These are phyloP conservation scores for Heliocidaris erythrogramma DNA, from an alignment of 35 echinoderm and acorn worm genomes.

Conservation along the genomic window DNA sequence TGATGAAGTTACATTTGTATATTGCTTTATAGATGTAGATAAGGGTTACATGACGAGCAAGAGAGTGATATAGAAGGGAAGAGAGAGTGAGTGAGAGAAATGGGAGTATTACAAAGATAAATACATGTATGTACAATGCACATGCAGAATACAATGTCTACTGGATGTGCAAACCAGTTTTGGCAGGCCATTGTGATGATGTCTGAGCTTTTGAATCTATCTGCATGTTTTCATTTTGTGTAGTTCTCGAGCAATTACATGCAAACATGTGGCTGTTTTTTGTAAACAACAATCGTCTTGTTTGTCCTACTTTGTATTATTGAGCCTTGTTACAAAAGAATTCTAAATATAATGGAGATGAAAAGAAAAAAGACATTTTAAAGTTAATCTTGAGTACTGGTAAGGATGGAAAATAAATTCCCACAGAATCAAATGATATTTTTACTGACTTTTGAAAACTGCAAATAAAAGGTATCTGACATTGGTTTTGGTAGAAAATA, in stretches of 20 bases:
- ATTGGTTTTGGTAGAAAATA: neutral
- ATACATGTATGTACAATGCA: neutral
- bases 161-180: neutral
- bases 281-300: neutral
- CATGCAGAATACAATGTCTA: neutral
- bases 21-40: slow-evolving; percentile 40
- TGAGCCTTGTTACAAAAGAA: neutral
- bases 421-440: no score
- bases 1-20: slow-evolving; percentile 6
- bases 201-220: slow-evolving; percentile 22
- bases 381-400: no score
- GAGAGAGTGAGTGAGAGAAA: neutral
- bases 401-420: no score
- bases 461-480: neutral
- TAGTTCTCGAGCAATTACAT: slow-evolving; percentile 39
- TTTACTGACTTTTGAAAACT: no score
- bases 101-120: neutral
- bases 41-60: slow-evolving; percentile 7
- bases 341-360: neutral
- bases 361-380: neutral
- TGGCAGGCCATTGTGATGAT: slow-evolving; percentile 1
- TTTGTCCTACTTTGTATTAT: neutral
- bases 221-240: slow-evolving; percentile 35
- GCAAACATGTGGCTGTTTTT: slow-evolving; percentile 30
- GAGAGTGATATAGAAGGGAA: neutral